Percentiles rank a stretch among this genome's conserved stretches.
Evolutionary conservation across 2,888 invertebrate genomes (phyloP).

Genomic region (Lithophane semibrunnea): DNA sequence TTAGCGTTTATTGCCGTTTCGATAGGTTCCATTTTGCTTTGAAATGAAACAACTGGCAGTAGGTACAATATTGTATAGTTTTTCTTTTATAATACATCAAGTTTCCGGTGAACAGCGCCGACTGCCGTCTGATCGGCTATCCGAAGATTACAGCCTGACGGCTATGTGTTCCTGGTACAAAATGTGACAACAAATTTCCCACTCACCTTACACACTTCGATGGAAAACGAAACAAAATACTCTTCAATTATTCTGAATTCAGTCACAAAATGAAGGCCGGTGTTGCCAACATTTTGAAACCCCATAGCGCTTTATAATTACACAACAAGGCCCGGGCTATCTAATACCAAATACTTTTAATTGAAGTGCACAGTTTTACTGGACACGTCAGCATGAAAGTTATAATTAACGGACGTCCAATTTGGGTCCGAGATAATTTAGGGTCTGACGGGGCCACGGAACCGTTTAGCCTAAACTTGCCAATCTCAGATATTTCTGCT

Average conservation of each 20-base stretch:
- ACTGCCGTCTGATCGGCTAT: not conserved
- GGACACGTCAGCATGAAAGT: slow-evolving; percentile 81
- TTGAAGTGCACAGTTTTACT: slow-evolving; percentile 80
- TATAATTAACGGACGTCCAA: slow-evolving; percentile 86
- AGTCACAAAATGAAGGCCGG: slow-evolving; percentile 41
- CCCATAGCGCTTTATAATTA: slow-evolving; percentile 66
- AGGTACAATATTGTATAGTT: no score
- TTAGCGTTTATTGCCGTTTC: not conserved
- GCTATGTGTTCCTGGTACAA: slow-evolving; percentile 10
- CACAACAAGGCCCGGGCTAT: slow-evolving; percentile 60
- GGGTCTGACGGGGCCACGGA: slow-evolving; percentile 76
- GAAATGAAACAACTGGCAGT: not conserved
- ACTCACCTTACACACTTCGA: slow-evolving; percentile 14
- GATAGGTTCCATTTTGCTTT: slow-evolving; percentile 1
- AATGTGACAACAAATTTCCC: not conserved
- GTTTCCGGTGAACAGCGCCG: not conserved
- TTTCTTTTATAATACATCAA: not conserved
- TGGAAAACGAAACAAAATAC: slow-evolving; percentile 41
- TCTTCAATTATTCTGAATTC: slow-evolving; percentile 47
- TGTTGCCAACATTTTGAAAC: slow-evolving; percentile 45
- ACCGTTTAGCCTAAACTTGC: slow-evolving; percentile 55
- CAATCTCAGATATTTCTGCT: slow-evolving; percentile 54
- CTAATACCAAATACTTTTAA: slow-evolving; percentile 80
- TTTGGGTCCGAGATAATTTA: slow-evolving; percentile 81
- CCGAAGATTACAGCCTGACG: not conserved